These are phyloP conservation scores for Setophaga kirtlandii DNA, from an alignment of 2,113 vertebrate species.

Conservation along the genomic window DNA sequence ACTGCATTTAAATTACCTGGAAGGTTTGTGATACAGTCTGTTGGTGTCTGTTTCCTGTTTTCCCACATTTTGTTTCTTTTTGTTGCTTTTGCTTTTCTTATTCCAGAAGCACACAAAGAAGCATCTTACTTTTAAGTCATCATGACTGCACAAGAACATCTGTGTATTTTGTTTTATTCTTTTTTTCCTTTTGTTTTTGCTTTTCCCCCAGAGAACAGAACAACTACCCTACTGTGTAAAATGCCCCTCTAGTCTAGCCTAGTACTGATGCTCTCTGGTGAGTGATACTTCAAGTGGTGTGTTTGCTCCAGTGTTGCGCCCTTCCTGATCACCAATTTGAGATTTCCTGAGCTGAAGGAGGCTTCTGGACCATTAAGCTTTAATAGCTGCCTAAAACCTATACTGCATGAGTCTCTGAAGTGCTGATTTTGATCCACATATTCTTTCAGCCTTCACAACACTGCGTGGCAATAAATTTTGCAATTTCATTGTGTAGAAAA, in stretches of 20 bases:
- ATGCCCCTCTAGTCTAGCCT: neutral
- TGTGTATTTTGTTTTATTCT: neutral
- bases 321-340: neutral
- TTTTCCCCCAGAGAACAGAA: neutral
- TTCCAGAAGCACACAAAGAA: slow-evolving; percentile 9
- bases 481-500: neutral
- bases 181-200: neutral
- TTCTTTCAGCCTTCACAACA: neutral
- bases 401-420: neutral
- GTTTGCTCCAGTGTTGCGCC: neutral
- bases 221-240: neutral
- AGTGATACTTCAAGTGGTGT: neutral
- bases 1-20: slow-evolving; percentile 3
- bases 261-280: neutral
- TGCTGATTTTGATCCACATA: neutral
- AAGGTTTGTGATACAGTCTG: neutral
- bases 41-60: slow-evolving; percentile 39
- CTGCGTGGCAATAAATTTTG: neutral
- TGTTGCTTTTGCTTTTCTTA: slow-evolving; percentile 13
- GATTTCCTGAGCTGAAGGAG: neutral
- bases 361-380: neutral
- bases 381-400: neutral
- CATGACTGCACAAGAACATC: neutral
- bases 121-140: neutral
- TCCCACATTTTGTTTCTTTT: slow-evolving; percentile 32